Conservation (phyloP, 2,888 invertebrate genomes). For the Lingula anatina region DNA sequence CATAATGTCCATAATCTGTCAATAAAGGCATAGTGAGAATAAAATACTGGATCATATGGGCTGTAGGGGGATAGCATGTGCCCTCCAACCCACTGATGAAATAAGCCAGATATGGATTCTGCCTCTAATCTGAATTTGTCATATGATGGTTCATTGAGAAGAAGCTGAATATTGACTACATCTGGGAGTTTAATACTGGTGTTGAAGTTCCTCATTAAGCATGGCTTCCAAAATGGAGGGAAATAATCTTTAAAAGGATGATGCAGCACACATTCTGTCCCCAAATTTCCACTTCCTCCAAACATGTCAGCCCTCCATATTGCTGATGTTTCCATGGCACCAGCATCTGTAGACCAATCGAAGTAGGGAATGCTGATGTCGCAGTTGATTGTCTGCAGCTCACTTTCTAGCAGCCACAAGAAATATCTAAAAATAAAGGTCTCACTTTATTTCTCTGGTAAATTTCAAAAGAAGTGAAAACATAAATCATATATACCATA, state of each 20-base stretch:
- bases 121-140: slow-evolving; percentile 34
- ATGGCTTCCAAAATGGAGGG: slow-evolving; percentile 33
- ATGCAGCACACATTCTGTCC: slow-evolving; percentile 33
- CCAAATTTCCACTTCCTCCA: slow-evolving; percentile 39
- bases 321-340: slow-evolving; percentile 35
- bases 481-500: no score
- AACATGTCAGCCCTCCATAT: slow-evolving; percentile 46
- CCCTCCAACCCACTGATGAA: slow-evolving; percentile 38
- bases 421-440: no score
- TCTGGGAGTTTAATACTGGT: slow-evolving; percentile 29
- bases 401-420: slow-evolving; percentile 36
- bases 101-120: slow-evolving; percentile 32
- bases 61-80: slow-evolving; percentile 35
- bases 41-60: slow-evolving; percentile 40
- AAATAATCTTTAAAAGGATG: slow-evolving; percentile 43
- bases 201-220: slow-evolving; percentile 39
- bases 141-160: slow-evolving; percentile 31
- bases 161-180: slow-evolving; percentile 30
- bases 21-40: slow-evolving; percentile 31
- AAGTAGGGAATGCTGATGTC: slow-evolving; percentile 43
- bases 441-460: no score
- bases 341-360: slow-evolving; percentile 46
- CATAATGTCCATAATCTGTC: slow-evolving; percentile 40
- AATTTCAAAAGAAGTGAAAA: no score
- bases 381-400: slow-evolving; percentile 41